Evolutionary conservation across 2,888 invertebrate species (phyloP), one percentile per base, ranked within the genome.

Genomic region (Chalcosyrphus nemorum): DNA sequence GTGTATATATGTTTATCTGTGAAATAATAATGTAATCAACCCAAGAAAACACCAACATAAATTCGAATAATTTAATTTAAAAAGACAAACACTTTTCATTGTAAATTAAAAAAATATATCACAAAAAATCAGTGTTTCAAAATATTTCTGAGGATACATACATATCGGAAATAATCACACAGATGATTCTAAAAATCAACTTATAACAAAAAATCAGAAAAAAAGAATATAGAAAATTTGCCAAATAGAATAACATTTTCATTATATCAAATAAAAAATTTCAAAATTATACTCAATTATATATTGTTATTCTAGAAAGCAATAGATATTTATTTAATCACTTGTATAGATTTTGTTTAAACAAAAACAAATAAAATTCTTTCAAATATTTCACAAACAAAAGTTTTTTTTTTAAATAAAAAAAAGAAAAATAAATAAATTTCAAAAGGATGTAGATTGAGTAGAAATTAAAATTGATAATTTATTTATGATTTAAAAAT

Each of bases 391-490:
- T 29, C 61, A 61, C 45, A 41, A 32, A 75, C 7, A 41, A 50
- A 59, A 32, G 35, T 21, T 50, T n/a, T n/a, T n/a, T n/a, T n/a
- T n/a, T n/a, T 38, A 57, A 52, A 21, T 50, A 0, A 47, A 41
- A 27, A 17, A 41, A n/a, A 52, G 21, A 81, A 38, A 45, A 81
- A 9, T 9, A 32, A 1, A 32, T 7, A 9, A 81, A 86, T 86
- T 76, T n/a, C n/a, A 87, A 80, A 86, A 84, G 57, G 35, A 50
- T 86, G 84, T 81, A n/a, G n/a, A 80, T 72, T 82, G 13, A 38
- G 76, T 87, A 82, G 85, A 45, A 47, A 57, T 41, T 80, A 29
- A 24, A 52, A 15, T 45, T 24, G n/a, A 11, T 13, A 2, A 41
- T n/a, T n/a, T n/a, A 63, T 47, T 29, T 6, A 29, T 29, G 29